Evolutionary conservation across 2,888 invertebrate genomes (phyloP), one percentile per base, ranked within the genome.

Genomic region (Scaptomyza polygonia): DNA sequence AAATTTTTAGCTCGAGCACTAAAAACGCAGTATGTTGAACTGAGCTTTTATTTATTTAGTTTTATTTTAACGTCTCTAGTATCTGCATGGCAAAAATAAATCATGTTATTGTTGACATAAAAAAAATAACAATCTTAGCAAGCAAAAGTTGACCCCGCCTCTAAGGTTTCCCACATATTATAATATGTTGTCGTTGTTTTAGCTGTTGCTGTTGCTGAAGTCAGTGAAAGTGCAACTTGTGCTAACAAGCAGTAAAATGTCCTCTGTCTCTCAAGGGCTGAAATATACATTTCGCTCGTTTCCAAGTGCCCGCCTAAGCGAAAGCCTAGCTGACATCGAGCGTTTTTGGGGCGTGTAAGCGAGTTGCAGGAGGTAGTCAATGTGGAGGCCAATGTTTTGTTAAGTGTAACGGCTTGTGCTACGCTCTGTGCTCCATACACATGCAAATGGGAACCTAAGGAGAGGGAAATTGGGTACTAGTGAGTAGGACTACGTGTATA

Each of bases 381-480:
- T 65, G 66, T 78, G 55, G 78, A 78, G 82, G 82, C 71, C 85
- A 86, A 81, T 78, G 87, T 69, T 78, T 85, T 67, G 72, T 86
- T 76, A 78, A 82, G 82, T 76, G 85, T 71, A 59, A 64, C 52
- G 52, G 74, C 68, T 66, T 71, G 73, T 62, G 59, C 70, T 73
- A 70, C 66, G 59, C 74, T 66, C 55, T 40, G 40, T 56, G 73
- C 47, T 40, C 67, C 52, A 54, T 48, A 49, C 58, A 64, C 53
- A 76, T 53, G 62, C 61, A 62, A 72, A 54, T 77, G 59, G 54
- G 62, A 36, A 61, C 54, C 54, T 5, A 9, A 48, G 29, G 39
- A 52, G 34, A 32, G 62, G 51, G 30, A 12, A 53, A 36, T 49
- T 39, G 52, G 56, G 32, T 55, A 14, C 43, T 21, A 45, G 43